phyloP scores from a whole-genome alignment of 2,888 invertebrate genomes.

The Chalcis sispes region DNA sequence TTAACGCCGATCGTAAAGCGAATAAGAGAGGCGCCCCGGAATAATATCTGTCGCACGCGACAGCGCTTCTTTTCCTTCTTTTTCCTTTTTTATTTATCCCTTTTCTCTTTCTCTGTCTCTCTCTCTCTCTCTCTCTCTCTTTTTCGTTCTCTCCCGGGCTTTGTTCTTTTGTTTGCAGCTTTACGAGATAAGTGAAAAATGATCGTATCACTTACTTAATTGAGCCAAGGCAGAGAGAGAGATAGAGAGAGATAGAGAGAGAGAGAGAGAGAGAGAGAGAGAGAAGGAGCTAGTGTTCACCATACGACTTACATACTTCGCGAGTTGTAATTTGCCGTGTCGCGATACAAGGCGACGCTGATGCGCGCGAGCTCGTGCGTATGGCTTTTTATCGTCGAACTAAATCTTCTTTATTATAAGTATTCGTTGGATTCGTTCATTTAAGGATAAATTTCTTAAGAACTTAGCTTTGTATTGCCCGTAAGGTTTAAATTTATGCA shows the following conservation, averaged over 20 bases:
- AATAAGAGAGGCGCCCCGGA: conserved; percentile 44
- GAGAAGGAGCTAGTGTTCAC: too few species aligned
- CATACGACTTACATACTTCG: conserved; percentile 45
- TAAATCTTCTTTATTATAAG: conserved; percentile 51
- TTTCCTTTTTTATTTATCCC: background rate
- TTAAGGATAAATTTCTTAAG: too few species aligned
- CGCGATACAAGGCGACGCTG: too few species aligned
- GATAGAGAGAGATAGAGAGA: too few species aligned
- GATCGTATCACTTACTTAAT: conserved; percentile 58
- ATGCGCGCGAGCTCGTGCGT: background rate
- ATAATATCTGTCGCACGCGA: conserved; percentile 33
- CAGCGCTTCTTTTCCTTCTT: background rate
- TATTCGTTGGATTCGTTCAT: conserved; percentile 1
- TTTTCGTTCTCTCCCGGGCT: conserved; percentile 50
- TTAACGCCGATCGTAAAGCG: conserved; percentile 53
- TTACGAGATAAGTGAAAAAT: conserved; percentile 59
- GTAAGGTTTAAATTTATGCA: too few species aligned
- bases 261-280: too few species aligned
- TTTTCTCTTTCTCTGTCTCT: background rate
- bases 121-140: background rate
- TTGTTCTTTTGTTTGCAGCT: conserved; percentile 41
- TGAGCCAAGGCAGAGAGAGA: conserved; percentile 47
- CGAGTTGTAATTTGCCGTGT: conserved; percentile 54
- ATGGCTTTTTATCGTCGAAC: conserved; percentile 43
- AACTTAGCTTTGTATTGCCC: too few species aligned